Percentiles rank a stretch among this genome's conserved stretches.
These are phyloP conservation scores for Mesorhabditis sp. DNA, from an alignment of 2,888 invertebrate genomes.

Conservation along the genomic window DNA sequence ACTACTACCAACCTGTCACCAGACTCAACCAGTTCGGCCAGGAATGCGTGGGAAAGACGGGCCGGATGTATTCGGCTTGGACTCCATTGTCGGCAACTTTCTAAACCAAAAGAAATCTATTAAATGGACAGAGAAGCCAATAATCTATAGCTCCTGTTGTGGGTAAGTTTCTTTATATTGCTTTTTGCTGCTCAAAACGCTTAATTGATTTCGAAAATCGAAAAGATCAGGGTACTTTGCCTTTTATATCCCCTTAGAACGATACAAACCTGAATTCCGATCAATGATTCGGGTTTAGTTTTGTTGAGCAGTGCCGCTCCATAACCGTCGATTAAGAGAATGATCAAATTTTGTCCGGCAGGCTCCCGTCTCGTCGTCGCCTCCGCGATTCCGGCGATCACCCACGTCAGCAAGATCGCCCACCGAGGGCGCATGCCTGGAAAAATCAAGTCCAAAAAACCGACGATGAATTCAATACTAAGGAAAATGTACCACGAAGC, in stretches of 20 bases:
- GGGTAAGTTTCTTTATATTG: too few species aligned
- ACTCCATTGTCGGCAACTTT: slow-evolving; percentile 32
- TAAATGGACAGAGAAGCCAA: slow-evolving; percentile 10
- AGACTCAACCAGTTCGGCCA: slow-evolving; percentile 57
- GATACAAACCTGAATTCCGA: slow-evolving; percentile 15
- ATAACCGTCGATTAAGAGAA: slow-evolving; percentile 54
- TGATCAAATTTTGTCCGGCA: slow-evolving; percentile 53
- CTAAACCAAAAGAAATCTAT: not conserved
- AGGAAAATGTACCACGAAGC: not conserved
- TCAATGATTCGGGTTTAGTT: slow-evolving; percentile 40
- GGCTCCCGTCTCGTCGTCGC: slow-evolving; percentile 21
- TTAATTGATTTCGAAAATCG: too few species aligned
- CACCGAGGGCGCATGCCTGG: not conserved
- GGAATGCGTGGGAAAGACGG: slow-evolving; percentile 52
- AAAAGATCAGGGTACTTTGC: too few species aligned
- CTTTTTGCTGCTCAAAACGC: too few species aligned
- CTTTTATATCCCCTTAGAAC: not conserved
- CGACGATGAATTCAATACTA: not conserved
- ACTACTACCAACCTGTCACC: slow-evolving; percentile 44
- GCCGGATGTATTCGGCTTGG: slow-evolving; percentile 49
- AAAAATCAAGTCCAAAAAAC: not conserved
- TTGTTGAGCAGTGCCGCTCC: slow-evolving; percentile 49
- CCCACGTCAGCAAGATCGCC: not conserved
- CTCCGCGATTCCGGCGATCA: not conserved
- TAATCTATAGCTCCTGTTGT: not conserved